Base-by-base conservation (phyloP, 2,888 invertebrate species). In the Eristalis intricaria region DNA sequence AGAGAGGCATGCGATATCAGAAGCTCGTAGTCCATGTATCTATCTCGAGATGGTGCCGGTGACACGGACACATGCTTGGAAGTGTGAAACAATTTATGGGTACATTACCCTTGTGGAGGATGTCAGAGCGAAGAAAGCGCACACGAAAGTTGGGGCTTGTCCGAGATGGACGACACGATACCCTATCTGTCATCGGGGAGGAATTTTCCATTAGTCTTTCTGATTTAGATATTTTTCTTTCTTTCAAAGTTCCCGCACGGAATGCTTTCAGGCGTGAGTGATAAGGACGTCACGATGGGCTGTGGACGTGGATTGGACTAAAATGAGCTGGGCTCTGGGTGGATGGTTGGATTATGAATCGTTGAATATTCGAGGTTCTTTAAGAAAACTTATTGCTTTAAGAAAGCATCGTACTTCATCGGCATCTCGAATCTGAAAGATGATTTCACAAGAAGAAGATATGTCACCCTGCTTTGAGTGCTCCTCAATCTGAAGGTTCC, bases 101-200 rank as follows among this genome's bases (percentile, higher is more conserved):
- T 86, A 78, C 85, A 63, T 82, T 86, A 86, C 81, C 85, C 82
- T 74, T 82, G 64, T 85, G 35, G 60, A 50, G 60, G 60, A 84
- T 73, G 60, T 22, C 29, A 69, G n/a, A 50, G 50, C 19, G 5
- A 35, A 15, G 58, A 35, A 56, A 69, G 56, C n/a, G 29, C 43
- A 70, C 35, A n/a, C 26, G 65, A 22, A 8, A 19, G 19, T 50
- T 8, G 50, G 19, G 50, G 50, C 8, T 8, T n/a, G 50, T 19
- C 50, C 50, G 7, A 50, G 50, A 50, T 50, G 19, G 50, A 50
- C 19, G 19, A 50, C 50, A 50, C 19, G 50, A 50, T 50, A 50
- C 50, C 50, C 50, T 50, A 50, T 38, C 38, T 38, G 13, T 38
- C 50, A 50, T 50, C 50, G 19, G 50, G 19, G 19, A 19, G 50